Evolutionary conservation across 2,888 invertebrate genomes (phyloP).

Genomic region (Stenodera caucasica): DNA sequence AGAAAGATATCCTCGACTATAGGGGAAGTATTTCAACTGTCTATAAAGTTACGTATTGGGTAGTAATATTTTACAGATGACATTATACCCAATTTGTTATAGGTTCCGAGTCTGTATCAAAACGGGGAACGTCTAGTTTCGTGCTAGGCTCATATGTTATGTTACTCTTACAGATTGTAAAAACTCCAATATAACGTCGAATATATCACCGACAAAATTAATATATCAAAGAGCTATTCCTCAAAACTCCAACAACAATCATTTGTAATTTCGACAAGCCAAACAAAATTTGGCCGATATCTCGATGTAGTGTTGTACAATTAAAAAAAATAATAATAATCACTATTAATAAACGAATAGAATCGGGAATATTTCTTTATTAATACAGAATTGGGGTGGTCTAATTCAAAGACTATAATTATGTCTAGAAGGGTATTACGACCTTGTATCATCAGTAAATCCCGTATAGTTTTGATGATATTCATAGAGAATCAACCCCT

Average conservation of each 20-base stretch:
- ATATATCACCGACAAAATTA: conserved; percentile 38
- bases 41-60: conserved; percentile 39
- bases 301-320: too few species aligned
- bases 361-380: too few species aligned
- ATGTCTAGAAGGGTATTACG: conserved; percentile 1
- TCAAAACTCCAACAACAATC: conserved; percentile 29
- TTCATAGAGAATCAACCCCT: conserved; percentile 39
- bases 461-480: conserved; percentile 34
- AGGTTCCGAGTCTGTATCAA: conserved; percentile 35
- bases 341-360: too few species aligned
- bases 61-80: conserved; percentile 45
- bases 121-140: conserved; percentile 32
- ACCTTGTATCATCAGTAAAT: conserved; percentile 22
- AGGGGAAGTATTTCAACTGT: conserved; percentile 31
- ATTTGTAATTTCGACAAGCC: conserved; percentile 17
- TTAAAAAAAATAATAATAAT: too few species aligned
- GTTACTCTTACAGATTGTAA: conserved; percentile 31
- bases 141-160: conserved; percentile 37
- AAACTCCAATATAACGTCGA: conserved; percentile 37
- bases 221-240: conserved; percentile 32
- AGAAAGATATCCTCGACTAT: neutral
- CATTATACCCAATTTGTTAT: conserved; percentile 44
- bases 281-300: neutral
- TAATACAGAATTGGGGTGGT: neutral
- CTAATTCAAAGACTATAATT: neutral